Evolutionary conservation across 2,888 invertebrate genomes (phyloP).

Genomic region (Coremacera marginata): DNA sequence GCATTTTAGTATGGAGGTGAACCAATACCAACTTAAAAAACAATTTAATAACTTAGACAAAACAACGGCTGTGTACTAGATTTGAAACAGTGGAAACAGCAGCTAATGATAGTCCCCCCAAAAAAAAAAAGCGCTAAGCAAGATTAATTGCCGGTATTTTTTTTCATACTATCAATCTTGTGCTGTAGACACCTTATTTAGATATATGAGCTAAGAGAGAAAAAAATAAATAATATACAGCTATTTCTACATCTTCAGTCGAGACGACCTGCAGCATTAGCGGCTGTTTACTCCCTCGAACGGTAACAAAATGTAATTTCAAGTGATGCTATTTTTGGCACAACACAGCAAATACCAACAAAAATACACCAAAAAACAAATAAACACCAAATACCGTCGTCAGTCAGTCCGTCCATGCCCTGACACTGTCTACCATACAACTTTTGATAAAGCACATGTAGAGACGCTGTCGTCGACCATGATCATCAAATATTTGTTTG

Average conservation of each 20-base stretch:
- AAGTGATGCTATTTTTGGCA: conserved; percentile 9
- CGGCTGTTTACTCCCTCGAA: not conserved
- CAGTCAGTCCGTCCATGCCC: not conserved
- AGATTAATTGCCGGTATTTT: conserved; percentile 65
- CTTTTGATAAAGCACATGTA: not conserved
- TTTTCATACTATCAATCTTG: conserved; percentile 66
- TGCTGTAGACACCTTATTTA: conserved; percentile 50
- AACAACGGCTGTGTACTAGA: not conserved
- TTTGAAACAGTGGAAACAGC: no score
- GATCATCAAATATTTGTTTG: conserved; percentile 55
- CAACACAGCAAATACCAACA: not conserved
- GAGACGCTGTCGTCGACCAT: conserved; percentile 42
- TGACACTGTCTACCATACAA: not conserved
- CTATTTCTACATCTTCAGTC: no score
- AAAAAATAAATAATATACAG: no score
- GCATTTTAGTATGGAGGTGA: not conserved
- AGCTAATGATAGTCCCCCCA: no score
- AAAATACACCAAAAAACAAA: not conserved
- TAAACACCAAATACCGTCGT: not conserved
- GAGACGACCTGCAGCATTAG: no score
- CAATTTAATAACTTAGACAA: conserved; percentile 19
- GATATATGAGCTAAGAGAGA: not conserved
- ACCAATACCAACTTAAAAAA: conserved; percentile 17
- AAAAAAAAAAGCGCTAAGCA: conserved; percentile 48
- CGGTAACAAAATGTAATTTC: not conserved